These are phyloP conservation scores for Cybosia mesomella DNA, from an alignment of 2,888 invertebrate genomes.

Conservation along the genomic window DNA sequence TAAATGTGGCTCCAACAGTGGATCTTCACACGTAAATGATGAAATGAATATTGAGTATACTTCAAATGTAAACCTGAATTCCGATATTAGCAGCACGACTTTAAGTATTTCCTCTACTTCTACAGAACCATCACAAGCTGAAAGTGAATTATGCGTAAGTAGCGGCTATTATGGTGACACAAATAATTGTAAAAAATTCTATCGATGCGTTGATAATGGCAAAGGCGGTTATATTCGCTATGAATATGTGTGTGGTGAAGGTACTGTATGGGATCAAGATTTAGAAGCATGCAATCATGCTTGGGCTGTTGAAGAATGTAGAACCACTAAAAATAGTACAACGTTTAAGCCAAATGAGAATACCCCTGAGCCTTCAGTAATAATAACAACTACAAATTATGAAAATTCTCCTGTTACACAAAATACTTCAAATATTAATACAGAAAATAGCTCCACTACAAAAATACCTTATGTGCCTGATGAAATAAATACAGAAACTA, in stretches of 20 bases:
- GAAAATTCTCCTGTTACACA: neutral
- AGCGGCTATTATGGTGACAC: too few relatives aligned
- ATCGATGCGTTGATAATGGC: too few relatives aligned
- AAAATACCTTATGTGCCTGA: slow-evolving; percentile 35
- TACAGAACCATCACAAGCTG: too few relatives aligned
- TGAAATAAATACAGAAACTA: slow-evolving; percentile 40
- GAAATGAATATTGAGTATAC: slow-evolving; percentile 71
- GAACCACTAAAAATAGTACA: slow-evolving; percentile 40
- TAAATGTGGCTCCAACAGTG: slow-evolving; percentile 50
- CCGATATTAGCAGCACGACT: too few relatives aligned
- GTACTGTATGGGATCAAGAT: slow-evolving; percentile 87
- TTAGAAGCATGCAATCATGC: slow-evolving; percentile 86
- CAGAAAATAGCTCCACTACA: slow-evolving; percentile 24
- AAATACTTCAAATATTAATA: slow-evolving; percentile 8
- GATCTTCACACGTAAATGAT: slow-evolving; percentile 30
- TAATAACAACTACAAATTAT: slow-evolving; percentile 19
- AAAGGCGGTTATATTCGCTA: too few relatives aligned
- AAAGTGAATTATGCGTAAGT: too few relatives aligned
- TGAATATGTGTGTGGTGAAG: slow-evolving; percentile 87
- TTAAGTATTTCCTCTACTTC: too few relatives aligned
- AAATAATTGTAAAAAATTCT: too few relatives aligned
- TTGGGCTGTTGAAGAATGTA: slow-evolving; percentile 58
- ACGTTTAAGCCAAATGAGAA: slow-evolving; percentile 12
- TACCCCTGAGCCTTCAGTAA: slow-evolving; percentile 15
- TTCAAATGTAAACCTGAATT: too few relatives aligned